phyloP scores from a whole-genome alignment of 2,797 vertebrate species.

The Psittacula echo region DNA sequence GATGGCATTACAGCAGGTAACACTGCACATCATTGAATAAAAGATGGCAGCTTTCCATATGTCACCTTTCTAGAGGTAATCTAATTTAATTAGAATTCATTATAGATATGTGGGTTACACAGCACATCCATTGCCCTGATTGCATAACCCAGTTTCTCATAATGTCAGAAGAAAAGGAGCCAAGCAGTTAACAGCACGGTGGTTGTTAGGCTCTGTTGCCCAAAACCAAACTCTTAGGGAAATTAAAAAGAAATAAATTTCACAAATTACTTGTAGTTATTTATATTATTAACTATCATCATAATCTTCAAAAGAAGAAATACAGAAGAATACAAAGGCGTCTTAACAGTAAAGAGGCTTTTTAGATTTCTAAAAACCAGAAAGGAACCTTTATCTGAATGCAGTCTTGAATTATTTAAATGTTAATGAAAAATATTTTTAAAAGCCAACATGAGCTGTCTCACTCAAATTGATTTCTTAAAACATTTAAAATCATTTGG shows the following conservation, averaged over 20 bases:
- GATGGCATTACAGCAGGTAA: background rate
- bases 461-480: background rate
- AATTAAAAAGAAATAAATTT: background rate
- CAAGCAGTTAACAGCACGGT: background rate
- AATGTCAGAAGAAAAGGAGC: background rate
- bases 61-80: background rate
- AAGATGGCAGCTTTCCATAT: conserved; percentile 21
- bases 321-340: background rate
- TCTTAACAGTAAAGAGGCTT: background rate
- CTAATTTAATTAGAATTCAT: conserved; percentile 27
- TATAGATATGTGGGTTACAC: background rate
- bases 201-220: background rate
- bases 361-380: background rate
- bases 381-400: background rate
- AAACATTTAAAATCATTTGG: conserved; percentile 36
- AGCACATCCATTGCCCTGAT: background rate
- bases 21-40: background rate
- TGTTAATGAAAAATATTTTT: conserved; percentile 47
- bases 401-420: conserved; percentile 26
- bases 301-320: background rate
- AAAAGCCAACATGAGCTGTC: conserved; percentile 1
- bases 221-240: background rate
- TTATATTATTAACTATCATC: background rate
- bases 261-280: background rate
- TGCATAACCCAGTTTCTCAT: background rate